Percentiles rank a stretch among this genome's conserved stretches.
phyloP scores from a whole-genome alignment of 2,113 vertebrate species.

The Hyperopisus bebe region DNA sequence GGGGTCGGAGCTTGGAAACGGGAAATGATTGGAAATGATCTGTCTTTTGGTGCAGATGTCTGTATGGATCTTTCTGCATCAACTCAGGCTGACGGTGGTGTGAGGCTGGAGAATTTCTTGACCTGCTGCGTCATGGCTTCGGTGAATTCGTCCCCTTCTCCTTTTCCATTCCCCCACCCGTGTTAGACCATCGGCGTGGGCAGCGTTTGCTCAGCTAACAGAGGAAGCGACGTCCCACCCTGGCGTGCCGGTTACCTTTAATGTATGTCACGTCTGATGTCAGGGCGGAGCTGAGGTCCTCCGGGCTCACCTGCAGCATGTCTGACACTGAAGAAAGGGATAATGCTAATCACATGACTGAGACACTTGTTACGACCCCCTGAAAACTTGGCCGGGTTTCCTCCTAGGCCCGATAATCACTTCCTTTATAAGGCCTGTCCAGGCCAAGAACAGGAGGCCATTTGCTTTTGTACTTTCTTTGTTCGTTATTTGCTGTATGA shows the following conservation, averaged over 20 bases:
- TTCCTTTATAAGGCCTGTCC: no score
- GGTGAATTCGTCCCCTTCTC: neutral
- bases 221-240: neutral
- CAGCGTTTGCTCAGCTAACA: neutral
- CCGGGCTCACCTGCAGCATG: conserved; percentile 77
- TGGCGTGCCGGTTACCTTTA: conserved; percentile 67
- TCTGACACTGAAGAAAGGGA: conserved; percentile 67
- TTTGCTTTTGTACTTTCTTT: no score
- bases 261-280: conserved; percentile 85
- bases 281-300: conserved; percentile 77
- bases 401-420: no score
- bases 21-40: no score
- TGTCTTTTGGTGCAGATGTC: neutral
- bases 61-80: neutral
- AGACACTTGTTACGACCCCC: no score
- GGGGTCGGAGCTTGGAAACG: neutral
- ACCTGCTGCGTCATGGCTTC: neutral
- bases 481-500: no score
- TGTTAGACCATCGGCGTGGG: neutral
- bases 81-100: neutral
- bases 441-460: no score
- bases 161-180: neutral
- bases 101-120: neutral
- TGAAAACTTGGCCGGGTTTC: no score
- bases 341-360: neutral